Evolutionary conservation across 2,113 vertebrate species (phyloP).

Genomic region (Mustelus asterias): DNA sequence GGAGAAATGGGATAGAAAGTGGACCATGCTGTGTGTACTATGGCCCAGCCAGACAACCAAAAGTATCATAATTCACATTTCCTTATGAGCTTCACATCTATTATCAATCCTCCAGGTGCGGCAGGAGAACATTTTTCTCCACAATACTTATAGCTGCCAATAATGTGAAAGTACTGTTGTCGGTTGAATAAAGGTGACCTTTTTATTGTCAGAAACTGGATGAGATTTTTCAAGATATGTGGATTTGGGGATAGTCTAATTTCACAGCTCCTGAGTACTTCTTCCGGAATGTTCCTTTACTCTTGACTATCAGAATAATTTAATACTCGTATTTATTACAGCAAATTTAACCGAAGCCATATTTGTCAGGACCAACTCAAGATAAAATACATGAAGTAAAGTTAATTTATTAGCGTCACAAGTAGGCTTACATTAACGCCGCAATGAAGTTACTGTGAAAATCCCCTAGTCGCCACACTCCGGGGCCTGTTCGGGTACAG

Average conservation of each 20-base stretch:
- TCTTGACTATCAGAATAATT: background rate
- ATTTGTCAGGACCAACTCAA: background rate
- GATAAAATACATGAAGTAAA: background rate
- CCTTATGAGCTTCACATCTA: background rate
- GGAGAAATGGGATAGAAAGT: background rate
- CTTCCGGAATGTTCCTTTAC: background rate
- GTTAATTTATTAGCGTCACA: no score
- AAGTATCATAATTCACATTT: background rate
- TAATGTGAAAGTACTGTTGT: background rate
- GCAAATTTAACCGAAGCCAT: background rate
- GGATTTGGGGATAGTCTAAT: background rate
- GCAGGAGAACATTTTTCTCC: background rate
- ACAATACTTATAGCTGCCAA: background rate
- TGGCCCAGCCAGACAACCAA: background rate
- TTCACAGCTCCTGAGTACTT: background rate
- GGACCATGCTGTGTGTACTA: background rate
- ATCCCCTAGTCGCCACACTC: no score
- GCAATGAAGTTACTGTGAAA: no score
- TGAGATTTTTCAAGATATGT: background rate
- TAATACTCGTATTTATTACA: background rate
- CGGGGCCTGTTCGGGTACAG: no score
- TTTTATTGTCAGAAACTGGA: background rate
- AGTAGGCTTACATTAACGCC: no score
- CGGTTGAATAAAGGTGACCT: background rate
- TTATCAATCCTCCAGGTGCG: background rate